Conservation (phyloP, 2,113 vertebrate genomes). For the Hippocampus zosterae region DNA sequence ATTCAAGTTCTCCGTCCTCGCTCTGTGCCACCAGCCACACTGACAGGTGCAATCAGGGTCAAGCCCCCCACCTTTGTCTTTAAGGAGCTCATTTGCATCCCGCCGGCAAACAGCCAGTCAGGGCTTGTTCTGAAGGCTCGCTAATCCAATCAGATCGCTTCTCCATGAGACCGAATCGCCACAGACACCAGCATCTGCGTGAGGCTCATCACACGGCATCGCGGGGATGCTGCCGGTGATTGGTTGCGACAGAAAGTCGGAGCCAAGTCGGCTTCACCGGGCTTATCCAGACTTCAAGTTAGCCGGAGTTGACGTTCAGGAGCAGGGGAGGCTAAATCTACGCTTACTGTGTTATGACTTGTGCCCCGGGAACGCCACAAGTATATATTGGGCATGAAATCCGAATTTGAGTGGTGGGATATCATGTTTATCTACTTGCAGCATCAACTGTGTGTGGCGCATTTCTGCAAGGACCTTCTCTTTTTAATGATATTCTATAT, state of each 20-base stretch:
- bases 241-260: constrained; percentile 66
- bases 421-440: constrained; percentile 55
- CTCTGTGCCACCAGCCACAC: constrained; percentile 45
- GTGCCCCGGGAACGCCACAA: constrained; percentile 42
- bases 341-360: constrained; percentile 55
- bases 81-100: constrained; percentile 71
- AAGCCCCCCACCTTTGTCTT: constrained; percentile 51
- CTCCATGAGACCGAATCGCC: constrained; percentile 60
- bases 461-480: background rate
- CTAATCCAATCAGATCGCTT: constrained; percentile 70
- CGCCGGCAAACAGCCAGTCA: constrained; percentile 68
- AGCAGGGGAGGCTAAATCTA: constrained; percentile 52
- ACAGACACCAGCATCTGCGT: constrained; percentile 62
- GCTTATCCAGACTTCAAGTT: constrained; percentile 47
- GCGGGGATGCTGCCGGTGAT: constrained; percentile 48
- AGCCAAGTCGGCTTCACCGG: constrained; percentile 55
- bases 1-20: constrained; percentile 32
- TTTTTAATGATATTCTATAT: no score
- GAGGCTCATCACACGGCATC: constrained; percentile 65
- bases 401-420: constrained; percentile 48
- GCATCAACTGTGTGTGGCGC: background rate
- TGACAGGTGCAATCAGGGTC: constrained; percentile 70
- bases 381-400: constrained; percentile 63
- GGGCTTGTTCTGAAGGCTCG: constrained; percentile 58
- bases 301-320: constrained; percentile 56